phyloP scores from a whole-genome alignment of 2,888 invertebrate genomes.

The Pilophorus perplexus region DNA sequence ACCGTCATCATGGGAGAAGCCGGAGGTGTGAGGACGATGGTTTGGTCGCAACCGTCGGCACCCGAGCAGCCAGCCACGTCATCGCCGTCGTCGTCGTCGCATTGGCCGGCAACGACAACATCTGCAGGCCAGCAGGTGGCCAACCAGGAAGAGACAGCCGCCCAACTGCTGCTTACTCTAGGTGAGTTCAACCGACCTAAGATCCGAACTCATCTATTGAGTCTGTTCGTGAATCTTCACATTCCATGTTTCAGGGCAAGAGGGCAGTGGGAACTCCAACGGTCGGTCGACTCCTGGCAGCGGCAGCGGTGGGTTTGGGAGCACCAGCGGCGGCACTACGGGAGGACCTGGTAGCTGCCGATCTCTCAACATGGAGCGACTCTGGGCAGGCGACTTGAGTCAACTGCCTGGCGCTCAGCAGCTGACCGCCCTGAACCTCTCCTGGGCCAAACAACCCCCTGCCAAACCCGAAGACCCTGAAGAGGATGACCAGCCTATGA shows the following conservation, averaged over 20 bases:
- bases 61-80: slow-evolving; percentile 56
- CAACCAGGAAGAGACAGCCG: slow-evolving; percentile 58
- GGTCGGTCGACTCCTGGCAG: slow-evolving; percentile 42
- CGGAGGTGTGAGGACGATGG: slow-evolving; percentile 75
- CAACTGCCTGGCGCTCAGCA: slow-evolving; percentile 75
- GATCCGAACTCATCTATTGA: no score
- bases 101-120: slow-evolving; percentile 53
- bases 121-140: slow-evolving; percentile 50
- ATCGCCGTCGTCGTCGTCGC: slow-evolving; percentile 56
- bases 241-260: slow-evolving; percentile 42
- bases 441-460: slow-evolving; percentile 50
- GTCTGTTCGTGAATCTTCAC: no score
- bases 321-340: slow-evolving; percentile 28
- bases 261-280: slow-evolving; percentile 47
- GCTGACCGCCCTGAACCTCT: slow-evolving; percentile 64
- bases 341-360: slow-evolving; percentile 52
- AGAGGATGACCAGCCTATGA: slow-evolving; percentile 90
- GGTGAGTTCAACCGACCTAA: slow-evolving; percentile 50
- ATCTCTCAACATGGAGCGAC: slow-evolving; percentile 84
- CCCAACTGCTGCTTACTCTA: slow-evolving; percentile 55
- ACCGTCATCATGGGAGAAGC: slow-evolving; percentile 92
- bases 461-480: slow-evolving; percentile 53
- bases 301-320: slow-evolving; percentile 47
- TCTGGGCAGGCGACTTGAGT: slow-evolving; percentile 85
- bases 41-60: slow-evolving; percentile 62